A percentile compares a stretch with the other conserved stretches of the same genome.
Evolutionary conservation across 2,113 vertebrate genomes (phyloP).

Genomic region (Columba janthina): DNA sequence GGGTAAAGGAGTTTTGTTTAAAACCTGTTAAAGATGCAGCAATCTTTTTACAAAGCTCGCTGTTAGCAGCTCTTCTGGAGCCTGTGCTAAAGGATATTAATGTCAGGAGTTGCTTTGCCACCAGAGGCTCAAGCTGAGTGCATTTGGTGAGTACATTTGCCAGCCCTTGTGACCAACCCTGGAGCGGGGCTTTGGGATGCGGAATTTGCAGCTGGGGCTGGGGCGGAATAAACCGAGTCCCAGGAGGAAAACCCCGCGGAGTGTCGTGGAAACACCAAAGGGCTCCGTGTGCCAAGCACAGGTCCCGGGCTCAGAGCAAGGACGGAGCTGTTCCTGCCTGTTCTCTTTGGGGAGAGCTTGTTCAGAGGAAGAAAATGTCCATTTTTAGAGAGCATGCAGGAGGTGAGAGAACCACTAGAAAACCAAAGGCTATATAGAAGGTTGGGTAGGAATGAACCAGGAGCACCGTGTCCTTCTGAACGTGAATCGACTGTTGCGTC

Average conservation of each 20-base stretch:
- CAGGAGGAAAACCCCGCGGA: background rate
- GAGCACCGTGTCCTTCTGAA: background rate
- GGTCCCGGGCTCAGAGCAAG: background rate
- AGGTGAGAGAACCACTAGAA: background rate
- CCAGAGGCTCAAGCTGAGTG: background rate
- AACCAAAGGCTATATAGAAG: background rate
- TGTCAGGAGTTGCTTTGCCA: constrained; percentile 24
- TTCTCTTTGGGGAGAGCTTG: background rate
- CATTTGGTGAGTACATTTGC: background rate
- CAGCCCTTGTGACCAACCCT: background rate
- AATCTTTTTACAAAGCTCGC: background rate
- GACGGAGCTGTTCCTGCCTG: background rate
- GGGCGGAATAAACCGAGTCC: background rate
- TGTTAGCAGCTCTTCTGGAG: constrained; percentile 16
- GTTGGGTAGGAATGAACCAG: background rate
- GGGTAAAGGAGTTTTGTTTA: constrained; percentile 33
- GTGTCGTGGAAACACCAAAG: accelerated
- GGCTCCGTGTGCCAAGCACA: background rate
- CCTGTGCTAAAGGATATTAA: constrained; percentile 36
- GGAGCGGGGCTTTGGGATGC: background rate
- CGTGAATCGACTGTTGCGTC: accelerated
- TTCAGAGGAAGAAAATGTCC: background rate
- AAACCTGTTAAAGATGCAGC: constrained; percentile 27
- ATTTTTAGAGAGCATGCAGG: background rate
- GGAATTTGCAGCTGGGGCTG: background rate